phyloP scores from a whole-genome alignment of 2,888 invertebrate species.

The Metalampra italica region DNA sequence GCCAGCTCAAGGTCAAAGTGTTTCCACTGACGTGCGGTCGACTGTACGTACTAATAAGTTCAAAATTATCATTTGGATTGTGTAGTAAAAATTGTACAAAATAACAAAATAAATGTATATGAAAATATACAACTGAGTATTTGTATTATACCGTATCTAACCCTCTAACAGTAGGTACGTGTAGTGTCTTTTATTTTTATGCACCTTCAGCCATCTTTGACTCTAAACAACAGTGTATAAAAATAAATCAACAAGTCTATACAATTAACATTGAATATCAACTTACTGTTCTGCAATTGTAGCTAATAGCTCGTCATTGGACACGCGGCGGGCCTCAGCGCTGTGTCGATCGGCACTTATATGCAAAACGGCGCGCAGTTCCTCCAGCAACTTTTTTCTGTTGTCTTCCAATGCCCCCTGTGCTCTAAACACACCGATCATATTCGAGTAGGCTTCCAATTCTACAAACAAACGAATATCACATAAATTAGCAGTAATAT shows the following conservation, averaged over 20 bases:
- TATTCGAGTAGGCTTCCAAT: slow-evolving; percentile 93
- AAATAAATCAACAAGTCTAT: slow-evolving; percentile 54
- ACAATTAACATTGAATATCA: slow-evolving; percentile 33
- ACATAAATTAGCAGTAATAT: slow-evolving; percentile 23
- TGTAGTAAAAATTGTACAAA: too few species aligned
- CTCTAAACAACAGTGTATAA: slow-evolving; percentile 53
- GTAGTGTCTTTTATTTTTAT: slow-evolving; percentile 32
- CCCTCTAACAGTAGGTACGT: neutral
- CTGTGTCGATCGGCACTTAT: slow-evolving; percentile 94
- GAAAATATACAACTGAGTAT: too few species aligned
- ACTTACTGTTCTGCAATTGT: slow-evolving; percentile 94
- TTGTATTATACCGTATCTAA: neutral
- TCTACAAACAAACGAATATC: slow-evolving; percentile 79
- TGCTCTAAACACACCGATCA: slow-evolving; percentile 94
- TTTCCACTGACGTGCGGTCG: too few species aligned
- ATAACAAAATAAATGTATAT: too few species aligned
- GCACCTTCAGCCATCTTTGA: slow-evolving; percentile 66
- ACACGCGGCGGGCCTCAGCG: slow-evolving; percentile 93
- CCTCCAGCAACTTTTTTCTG: slow-evolving; percentile 90
- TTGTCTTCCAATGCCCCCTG: slow-evolving; percentile 92
- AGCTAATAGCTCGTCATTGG: slow-evolving; percentile 93
- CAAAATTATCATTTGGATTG: too few species aligned
- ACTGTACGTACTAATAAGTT: too few species aligned
- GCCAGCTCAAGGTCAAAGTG: too few species aligned
- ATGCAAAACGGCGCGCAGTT: slow-evolving; percentile 88